phyloP scores from a whole-genome alignment of 2,113 vertebrate species.

The Lathamus discolor region DNA sequence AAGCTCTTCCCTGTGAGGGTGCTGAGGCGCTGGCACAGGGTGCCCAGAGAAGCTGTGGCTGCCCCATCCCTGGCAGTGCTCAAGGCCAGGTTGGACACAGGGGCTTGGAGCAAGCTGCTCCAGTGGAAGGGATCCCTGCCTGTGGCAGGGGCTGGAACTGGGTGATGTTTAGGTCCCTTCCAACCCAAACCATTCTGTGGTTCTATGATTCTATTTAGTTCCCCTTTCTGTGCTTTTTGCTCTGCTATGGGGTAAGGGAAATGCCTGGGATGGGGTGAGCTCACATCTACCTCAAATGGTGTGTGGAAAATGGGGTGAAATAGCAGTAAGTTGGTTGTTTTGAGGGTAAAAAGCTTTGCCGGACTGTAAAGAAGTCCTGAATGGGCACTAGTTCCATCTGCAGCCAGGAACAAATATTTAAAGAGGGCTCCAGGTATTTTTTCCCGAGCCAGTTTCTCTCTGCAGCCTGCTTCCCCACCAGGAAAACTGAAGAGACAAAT shows the following conservation, averaged over 20 bases:
- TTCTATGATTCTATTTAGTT: background rate
- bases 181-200: background rate
- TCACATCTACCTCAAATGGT: background rate
- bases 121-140: background rate
- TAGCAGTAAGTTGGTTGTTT: background rate
- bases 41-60: too few species aligned
- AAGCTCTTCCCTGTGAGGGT: too few species aligned
- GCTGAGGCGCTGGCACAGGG: too few species aligned
- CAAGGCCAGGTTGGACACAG: too few species aligned
- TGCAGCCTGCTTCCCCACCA: background rate
- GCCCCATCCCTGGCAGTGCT: too few species aligned
- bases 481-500: background rate
- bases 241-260: background rate
- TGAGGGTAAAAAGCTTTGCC: background rate
- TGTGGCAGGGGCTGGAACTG: background rate
- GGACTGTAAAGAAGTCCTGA: background rate
- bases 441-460: background rate
- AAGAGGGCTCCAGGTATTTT: background rate
- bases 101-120: too few species aligned
- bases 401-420: background rate
- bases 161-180: background rate
- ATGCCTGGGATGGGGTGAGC: background rate
- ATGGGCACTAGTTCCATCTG: background rate
- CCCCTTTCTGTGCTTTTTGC: background rate
- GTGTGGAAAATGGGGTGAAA: background rate